These are phyloP conservation scores for Metalampra italica DNA, from an alignment of 2,888 invertebrate genomes.

Conservation along the genomic window DNA sequence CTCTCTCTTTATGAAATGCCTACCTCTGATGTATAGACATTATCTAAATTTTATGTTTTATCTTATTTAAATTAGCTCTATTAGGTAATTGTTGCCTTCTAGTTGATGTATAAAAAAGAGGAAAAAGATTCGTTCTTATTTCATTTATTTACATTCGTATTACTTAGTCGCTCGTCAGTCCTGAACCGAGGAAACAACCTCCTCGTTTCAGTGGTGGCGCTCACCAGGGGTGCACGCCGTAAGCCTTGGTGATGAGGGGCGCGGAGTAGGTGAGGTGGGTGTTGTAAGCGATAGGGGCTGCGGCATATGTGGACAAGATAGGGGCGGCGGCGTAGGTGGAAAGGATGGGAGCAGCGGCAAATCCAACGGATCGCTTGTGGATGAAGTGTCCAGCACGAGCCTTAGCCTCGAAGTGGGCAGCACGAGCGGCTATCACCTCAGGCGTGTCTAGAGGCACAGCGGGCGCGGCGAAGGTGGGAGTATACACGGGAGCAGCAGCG, in stretches of 20 bases:
- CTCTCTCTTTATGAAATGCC: no score
- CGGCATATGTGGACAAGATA: slow-evolving; percentile 38
- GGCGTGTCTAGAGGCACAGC: slow-evolving; percentile 56
- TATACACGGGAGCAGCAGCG: slow-evolving; percentile 12
- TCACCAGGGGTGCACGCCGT: slow-evolving; percentile 60
- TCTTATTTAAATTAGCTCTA: no score
- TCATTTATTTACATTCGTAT: slow-evolving; percentile 45
- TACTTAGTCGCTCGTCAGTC: slow-evolving; percentile 40
- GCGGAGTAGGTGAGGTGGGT: slow-evolving; percentile 30
- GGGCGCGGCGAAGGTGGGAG: slow-evolving; percentile 32
- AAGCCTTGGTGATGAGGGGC: slow-evolving; percentile 48
- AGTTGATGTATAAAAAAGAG: not conserved
- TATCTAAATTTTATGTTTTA: no score
- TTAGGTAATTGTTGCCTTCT: no score
- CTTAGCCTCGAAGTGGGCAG: slow-evolving; percentile 61
- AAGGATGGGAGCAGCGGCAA: slow-evolving; percentile 38
- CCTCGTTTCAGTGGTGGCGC: slow-evolving; percentile 44
- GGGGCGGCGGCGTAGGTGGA: slow-evolving; percentile 42
- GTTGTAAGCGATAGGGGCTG: slow-evolving; percentile 38
- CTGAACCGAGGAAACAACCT: slow-evolving; percentile 44
- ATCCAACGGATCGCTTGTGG: slow-evolving; percentile 55
- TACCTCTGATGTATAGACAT: no score
- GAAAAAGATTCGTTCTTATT: slow-evolving; percentile 11
- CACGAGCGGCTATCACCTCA: slow-evolving; percentile 60
- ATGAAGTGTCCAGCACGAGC: slow-evolving; percentile 56